A percentile compares a stretch with the other conserved stretches of the same genome.
Evolutionary conservation across 2,888 invertebrate genomes (phyloP).

Genomic region (Fragum whitleyi): DNA sequence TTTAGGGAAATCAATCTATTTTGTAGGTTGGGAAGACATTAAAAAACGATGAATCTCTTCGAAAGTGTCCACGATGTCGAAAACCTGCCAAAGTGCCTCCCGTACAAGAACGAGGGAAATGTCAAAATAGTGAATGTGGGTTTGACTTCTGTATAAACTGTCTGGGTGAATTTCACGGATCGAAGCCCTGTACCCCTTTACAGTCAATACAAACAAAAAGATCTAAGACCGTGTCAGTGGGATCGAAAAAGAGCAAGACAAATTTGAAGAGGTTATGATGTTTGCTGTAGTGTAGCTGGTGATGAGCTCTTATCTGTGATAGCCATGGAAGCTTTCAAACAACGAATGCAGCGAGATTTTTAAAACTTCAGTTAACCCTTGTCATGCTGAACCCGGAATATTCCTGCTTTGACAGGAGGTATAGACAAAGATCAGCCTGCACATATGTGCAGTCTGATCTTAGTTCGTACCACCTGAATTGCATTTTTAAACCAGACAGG

Average conservation of each 20-base stretch:
- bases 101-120: conserved; percentile 71
- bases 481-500: too few relatives aligned
- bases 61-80: conserved; percentile 76
- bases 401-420: too few relatives aligned
- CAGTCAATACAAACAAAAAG: conserved; percentile 47
- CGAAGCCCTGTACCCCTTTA: conserved; percentile 69
- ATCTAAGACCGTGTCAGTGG: conserved; percentile 67
- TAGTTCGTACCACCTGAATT: too few relatives aligned
- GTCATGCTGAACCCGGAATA: too few relatives aligned
- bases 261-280: conserved; percentile 71
- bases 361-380: too few relatives aligned
- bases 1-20: too few relatives aligned
- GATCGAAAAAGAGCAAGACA: conserved; percentile 74
- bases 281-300: neutral
- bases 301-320: neutral
- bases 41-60: conserved; percentile 74
- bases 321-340: neutral
- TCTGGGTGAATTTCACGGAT: conserved; percentile 69
- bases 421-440: too few relatives aligned
- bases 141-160: conserved; percentile 77
- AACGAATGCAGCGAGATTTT: neutral
- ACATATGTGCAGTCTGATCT: too few relatives aligned
- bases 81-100: conserved; percentile 72
- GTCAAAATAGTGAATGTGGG: conserved; percentile 68
- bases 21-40: conserved; percentile 71